Evolutionary conservation across 2,113 vertebrate species (phyloP).

Genomic region (Charina bottae): DNA sequence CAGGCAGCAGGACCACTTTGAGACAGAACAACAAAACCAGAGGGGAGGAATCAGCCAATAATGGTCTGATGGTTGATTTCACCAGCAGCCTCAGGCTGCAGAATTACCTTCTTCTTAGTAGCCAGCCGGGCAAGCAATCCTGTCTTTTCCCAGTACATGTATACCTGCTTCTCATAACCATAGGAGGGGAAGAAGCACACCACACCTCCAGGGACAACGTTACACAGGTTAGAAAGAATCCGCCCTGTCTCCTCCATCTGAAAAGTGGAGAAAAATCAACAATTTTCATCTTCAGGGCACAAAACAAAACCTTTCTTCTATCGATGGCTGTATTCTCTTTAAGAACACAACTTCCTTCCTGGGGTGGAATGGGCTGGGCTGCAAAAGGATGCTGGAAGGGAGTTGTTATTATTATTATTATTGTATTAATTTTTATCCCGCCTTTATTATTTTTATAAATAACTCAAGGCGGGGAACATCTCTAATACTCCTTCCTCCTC

Average conservation of each 20-base stretch:
- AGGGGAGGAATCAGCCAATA: constrained; percentile 5
- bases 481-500: too few relatives aligned
- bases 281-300: neutral
- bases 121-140: constrained; percentile 81
- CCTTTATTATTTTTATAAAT: too few relatives aligned
- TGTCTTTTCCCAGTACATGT: constrained; percentile 84
- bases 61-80: constrained; percentile 2
- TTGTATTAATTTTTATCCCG: too few relatives aligned
- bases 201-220: constrained; percentile 87
- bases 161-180: constrained; percentile 84
- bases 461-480: too few relatives aligned
- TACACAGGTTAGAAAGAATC: constrained; percentile 90
- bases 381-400: neutral
- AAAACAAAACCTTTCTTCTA: neutral
- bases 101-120: constrained; percentile 86
- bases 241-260: constrained; percentile 92
- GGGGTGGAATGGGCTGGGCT: neutral
- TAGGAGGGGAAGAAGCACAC: constrained; percentile 98
- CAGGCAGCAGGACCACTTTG: neutral
- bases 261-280: neutral
- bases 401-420: too few relatives aligned
- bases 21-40: neutral
- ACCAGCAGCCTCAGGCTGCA: neutral
- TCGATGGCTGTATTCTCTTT: neutral
- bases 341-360: neutral